phyloP scores from a whole-genome alignment of 2,113 vertebrate genomes.

The Rousettus leschenaultii region DNA sequence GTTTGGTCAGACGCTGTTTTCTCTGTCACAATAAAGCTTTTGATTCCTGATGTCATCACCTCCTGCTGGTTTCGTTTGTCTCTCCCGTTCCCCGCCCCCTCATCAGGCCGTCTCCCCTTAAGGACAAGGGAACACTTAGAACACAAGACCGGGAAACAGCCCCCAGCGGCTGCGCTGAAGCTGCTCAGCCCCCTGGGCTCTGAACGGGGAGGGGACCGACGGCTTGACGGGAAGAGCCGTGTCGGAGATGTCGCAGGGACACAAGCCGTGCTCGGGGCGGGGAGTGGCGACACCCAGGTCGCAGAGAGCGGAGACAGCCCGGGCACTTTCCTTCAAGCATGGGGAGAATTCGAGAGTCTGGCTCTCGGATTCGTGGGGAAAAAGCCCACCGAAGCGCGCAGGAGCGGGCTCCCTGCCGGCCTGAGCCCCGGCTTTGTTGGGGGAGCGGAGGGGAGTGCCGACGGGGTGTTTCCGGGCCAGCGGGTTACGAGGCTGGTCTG shows the following conservation, averaged over 20 bases:
- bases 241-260: not conserved
- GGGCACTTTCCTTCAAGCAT: not conserved
- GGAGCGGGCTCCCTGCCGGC: too few species aligned
- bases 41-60: not conserved
- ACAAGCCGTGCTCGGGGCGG: not conserved
- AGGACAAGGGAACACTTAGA: not conserved
- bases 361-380: not conserved
- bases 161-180: not conserved
- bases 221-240: not conserved
- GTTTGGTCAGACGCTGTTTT: not conserved
- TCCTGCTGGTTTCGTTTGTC: not conserved
- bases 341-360: not conserved
- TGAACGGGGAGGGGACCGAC: not conserved
- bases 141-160: not conserved
- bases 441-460: not conserved
- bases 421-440: not conserved
- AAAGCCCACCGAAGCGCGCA: not conserved
- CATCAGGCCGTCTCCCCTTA: not conserved
- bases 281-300: not conserved
- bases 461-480: not conserved
- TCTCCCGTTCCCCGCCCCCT: not conserved
- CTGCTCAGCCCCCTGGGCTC: not conserved
- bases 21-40: constrained; percentile 53
- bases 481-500: not conserved
- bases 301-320: not conserved